Conservation (phyloP, 2,888 invertebrate genomes). For the Dysmachus trigonus region DNA sequence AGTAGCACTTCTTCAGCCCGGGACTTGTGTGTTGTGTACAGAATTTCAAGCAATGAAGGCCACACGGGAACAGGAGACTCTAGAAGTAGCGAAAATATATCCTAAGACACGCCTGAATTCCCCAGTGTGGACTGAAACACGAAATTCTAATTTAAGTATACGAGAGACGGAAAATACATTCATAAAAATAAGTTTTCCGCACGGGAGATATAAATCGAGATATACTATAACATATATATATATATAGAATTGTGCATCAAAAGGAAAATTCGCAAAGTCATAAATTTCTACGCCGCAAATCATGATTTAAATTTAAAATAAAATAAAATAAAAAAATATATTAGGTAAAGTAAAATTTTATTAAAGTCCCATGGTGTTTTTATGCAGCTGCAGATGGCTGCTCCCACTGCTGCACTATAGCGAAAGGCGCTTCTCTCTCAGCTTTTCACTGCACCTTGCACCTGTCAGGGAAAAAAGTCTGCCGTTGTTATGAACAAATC, state of each 20-base stretch:
- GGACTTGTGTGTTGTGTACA: not conserved
- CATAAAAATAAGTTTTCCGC: not conserved
- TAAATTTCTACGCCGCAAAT: not conserved
- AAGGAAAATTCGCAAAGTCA: not conserved
- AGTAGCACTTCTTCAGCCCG: not conserved
- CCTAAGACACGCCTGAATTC: not conserved
- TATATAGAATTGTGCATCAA: not conserved
- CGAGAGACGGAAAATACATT: not conserved
- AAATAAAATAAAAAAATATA: not conserved
- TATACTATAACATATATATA: no score
- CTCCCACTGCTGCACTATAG: not conserved
- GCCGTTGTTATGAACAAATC: not conserved
- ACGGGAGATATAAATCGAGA: not conserved
- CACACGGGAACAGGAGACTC: not conserved
- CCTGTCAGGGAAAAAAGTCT: not conserved
- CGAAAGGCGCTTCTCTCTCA: not conserved
- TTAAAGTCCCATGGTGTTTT: not conserved
- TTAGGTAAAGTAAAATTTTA: not conserved
- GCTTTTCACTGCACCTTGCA: not conserved
- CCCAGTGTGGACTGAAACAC: not conserved
- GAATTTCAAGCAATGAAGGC: not conserved
- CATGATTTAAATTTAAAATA: not conserved
- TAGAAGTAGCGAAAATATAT: not conserved
- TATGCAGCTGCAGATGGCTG: not conserved
- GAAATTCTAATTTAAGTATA: not conserved